phyloP scores from a whole-genome alignment of 2,888 invertebrate genomes.

The Boloria euphrosyne region DNA sequence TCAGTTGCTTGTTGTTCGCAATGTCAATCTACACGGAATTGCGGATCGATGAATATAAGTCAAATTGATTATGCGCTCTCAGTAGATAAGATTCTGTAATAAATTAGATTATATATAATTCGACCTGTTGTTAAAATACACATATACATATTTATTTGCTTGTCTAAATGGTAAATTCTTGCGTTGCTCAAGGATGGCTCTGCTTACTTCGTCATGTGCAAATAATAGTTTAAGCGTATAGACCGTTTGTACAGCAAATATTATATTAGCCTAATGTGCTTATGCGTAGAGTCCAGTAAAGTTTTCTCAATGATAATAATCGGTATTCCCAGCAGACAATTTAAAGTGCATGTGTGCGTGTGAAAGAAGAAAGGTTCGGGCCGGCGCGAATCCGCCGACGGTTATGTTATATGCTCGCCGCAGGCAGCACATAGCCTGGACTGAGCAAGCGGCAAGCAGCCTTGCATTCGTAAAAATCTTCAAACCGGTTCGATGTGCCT shows the following conservation, averaged over 20 bases:
- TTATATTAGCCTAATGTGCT: conserved; percentile 65
- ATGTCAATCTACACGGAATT: conserved; percentile 55
- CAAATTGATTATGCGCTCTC: conserved; percentile 52
- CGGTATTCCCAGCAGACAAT: conserved; percentile 53
- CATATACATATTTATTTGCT: conserved; percentile 51
- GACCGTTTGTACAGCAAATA: conserved; percentile 63
- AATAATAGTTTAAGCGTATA: conserved; percentile 57
- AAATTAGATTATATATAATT: conserved; percentile 46
- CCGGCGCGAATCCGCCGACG: conserved; percentile 76
- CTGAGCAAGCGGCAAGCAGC: conserved; percentile 61
- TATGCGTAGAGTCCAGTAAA: conserved; percentile 70
- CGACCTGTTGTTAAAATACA: conserved; percentile 30
- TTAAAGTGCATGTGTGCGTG: conserved; percentile 53
- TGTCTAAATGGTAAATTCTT: conserved; percentile 67
- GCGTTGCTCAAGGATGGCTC: conserved; percentile 56
- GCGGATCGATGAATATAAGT: conserved; percentile 47
- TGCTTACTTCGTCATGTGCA: conserved; percentile 59
- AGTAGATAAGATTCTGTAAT: conserved; percentile 58
- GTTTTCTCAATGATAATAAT: conserved; percentile 64
- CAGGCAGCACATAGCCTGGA: conserved; percentile 70
- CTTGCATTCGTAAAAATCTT: conserved; percentile 83
- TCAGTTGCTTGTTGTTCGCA: conserved; percentile 53
- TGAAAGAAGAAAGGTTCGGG: conserved; percentile 67
- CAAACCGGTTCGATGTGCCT: conserved; percentile 81
- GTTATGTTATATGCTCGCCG: conserved; percentile 73